Percentiles rank a stretch among this genome's conserved stretches.
phyloP scores from a whole-genome alignment of 2,888 invertebrate genomes.

The Diaphora mendica region DNA sequence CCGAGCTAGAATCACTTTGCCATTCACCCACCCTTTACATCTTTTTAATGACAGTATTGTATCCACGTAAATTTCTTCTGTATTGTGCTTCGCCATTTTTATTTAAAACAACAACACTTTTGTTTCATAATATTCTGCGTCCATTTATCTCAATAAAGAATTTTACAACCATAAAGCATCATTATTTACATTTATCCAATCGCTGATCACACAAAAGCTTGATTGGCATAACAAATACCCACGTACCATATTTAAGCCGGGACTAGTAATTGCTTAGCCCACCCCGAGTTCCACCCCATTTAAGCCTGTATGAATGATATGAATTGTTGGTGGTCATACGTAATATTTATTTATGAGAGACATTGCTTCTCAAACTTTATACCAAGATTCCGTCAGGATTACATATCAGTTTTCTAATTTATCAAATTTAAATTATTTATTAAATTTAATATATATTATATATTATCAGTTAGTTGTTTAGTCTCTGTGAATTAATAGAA shows the following conservation, averaged over 20 bases:
- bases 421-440: no score
- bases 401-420: no score
- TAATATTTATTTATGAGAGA: slow-evolving; percentile 10
- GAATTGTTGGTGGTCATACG: slow-evolving; percentile 6
- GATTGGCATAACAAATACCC: slow-evolving; percentile 35
- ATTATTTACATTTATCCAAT: slow-evolving; percentile 11
- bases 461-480: background rate
- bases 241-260: slow-evolving; percentile 26
- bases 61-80: background rate
- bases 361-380: background rate
- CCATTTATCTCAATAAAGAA: slow-evolving; percentile 1
- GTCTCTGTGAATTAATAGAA: background rate
- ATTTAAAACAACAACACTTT: background rate
- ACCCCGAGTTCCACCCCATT: background rate
- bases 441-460: no score
- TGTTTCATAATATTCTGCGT: background rate
- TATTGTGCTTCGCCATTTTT: background rate
- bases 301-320: slow-evolving; percentile 7
- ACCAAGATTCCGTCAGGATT: background rate
- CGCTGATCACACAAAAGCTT: slow-evolving; percentile 31
- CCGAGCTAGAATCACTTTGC: no score
- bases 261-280: slow-evolving; percentile 24
- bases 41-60: no score
- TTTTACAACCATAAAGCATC: background rate
- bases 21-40: no score